Evolutionary conservation across 1,140 invertebrate genomes (phyloP).

Genomic region (Drosophila willistoni): DNA sequence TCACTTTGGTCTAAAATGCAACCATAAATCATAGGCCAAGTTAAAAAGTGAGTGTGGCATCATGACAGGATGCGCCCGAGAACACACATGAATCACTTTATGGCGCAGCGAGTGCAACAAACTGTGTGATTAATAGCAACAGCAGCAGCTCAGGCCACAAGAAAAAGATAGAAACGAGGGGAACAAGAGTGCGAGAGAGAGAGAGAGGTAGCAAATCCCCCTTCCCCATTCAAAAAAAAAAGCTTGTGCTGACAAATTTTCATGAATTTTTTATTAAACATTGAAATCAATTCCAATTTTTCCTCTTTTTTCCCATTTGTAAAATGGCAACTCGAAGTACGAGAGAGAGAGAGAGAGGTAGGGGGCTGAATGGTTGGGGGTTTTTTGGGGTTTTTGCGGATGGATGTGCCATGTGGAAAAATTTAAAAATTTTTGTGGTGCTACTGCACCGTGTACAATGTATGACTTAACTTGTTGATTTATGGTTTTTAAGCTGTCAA

Average conservation of each 20-base stretch:
- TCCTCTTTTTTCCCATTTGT: conserved; percentile 26
- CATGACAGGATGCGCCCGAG: conserved; percentile 71
- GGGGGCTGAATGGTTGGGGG: not conserved
- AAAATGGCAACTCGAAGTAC: not conserved
- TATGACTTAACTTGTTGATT: conserved; percentile 82
- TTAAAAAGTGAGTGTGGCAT: conserved; percentile 36
- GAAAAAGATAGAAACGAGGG: conserved; percentile 26
- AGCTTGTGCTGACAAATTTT: conserved; percentile 77
- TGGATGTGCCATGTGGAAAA: conserved; percentile 22
- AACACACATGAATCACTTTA: conserved; percentile 75
- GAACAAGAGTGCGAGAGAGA: conserved; percentile 2
- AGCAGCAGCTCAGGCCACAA: conserved; percentile 7
- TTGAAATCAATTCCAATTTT: conserved; percentile 79
- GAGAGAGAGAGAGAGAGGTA: too few species aligned
- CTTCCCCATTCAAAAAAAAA: conserved; percentile 18
- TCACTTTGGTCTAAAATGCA: conserved; percentile 65
- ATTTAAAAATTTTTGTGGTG: conserved; percentile 20
- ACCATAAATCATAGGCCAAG: conserved; percentile 71
- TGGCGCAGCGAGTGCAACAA: conserved; percentile 80
- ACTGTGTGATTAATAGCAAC: conserved; percentile 79
- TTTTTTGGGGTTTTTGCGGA: not conserved
- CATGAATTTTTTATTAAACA: conserved; percentile 82
- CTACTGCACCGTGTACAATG: conserved; percentile 56
- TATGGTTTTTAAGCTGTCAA: conserved; percentile 75
- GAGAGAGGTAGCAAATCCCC: not conserved